These are phyloP conservation scores for Amphimedon queenslandica DNA, from an alignment of 37 sponge, comb jelly and placozoan species.

Conservation along the genomic window DNA sequence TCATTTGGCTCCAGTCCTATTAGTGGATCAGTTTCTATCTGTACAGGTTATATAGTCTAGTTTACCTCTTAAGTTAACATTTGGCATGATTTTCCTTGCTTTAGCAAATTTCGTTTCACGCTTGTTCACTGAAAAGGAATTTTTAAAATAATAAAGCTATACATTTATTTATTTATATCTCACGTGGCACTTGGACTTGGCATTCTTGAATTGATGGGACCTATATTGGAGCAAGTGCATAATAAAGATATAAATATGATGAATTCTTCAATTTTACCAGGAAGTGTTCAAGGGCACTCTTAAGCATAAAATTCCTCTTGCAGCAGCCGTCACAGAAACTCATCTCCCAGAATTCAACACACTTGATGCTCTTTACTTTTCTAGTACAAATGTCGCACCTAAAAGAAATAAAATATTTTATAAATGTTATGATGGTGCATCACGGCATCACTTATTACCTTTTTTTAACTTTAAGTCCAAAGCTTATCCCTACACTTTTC, in stretches of 20 bases:
- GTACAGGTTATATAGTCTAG: not conserved
- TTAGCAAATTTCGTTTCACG: conserved; percentile 43
- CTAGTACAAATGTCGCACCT: conserved; percentile 53
- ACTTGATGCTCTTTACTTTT: conserved; percentile 27
- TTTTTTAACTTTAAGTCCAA: conserved; percentile 3
- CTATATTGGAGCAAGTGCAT: not conserved
- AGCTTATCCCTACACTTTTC: not conserved
- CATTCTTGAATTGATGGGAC: conserved; percentile 49
- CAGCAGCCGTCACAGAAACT: conserved; percentile 57
- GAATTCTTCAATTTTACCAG: conserved; percentile 20
- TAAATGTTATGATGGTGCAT: not conserved
- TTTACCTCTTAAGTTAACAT: conserved; percentile 66
- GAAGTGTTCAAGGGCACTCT: conserved; percentile 71
- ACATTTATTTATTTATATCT: not conserved
- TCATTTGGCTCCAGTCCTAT: conserved; percentile 53
- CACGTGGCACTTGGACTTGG: conserved; percentile 49
- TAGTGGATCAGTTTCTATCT: not conserved
- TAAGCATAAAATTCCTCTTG: conserved; percentile 36
- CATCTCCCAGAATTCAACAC: conserved; percentile 26
- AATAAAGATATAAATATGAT: not conserved
- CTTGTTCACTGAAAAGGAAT: conserved; percentile 23
- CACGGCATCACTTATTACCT: not conserved
- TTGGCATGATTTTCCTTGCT: conserved; percentile 36
- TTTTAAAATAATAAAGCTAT: not conserved
- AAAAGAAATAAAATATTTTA: not conserved